Evolutionary conservation across 64 coral and sea anemone genomes (phyloP).

Genomic region (Stylophora pistillata): DNA sequence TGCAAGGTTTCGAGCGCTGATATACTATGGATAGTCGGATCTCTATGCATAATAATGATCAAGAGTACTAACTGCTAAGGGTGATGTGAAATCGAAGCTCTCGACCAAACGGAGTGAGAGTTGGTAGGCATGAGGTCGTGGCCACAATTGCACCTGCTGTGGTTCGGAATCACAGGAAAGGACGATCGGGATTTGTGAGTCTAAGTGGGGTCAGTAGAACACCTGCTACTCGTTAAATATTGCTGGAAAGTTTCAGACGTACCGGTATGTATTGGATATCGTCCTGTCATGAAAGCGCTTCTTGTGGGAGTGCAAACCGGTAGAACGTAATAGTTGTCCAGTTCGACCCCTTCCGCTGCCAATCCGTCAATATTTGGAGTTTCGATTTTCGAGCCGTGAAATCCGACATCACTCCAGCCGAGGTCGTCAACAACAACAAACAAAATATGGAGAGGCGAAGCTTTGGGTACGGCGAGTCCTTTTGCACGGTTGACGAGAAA

Average conservation of each 20-base stretch:
- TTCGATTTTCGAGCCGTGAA: constrained; percentile 37
- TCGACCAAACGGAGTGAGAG: too few relatives aligned
- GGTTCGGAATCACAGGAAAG: too few relatives aligned
- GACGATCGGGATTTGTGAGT: too few relatives aligned
- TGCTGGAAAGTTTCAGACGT: neutral
- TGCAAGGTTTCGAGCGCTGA: too few relatives aligned
- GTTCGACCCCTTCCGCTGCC: constrained; percentile 32
- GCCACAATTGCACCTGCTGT: too few relatives aligned
- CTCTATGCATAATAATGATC: too few relatives aligned
- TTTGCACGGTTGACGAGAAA: neutral
- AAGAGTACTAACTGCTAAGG: too few relatives aligned
- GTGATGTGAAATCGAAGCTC: too few relatives aligned
- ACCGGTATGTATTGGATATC: constrained; percentile 58
- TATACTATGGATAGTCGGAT: too few relatives aligned
- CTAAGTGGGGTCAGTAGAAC: too few relatives aligned
- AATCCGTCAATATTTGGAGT: constrained; percentile 62
- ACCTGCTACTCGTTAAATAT: too few relatives aligned
- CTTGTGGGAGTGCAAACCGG: constrained; percentile 52
- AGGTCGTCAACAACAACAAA: constrained; percentile 50
- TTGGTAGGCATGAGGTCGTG: too few relatives aligned
- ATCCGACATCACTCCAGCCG: constrained; percentile 70
- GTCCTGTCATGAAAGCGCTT: constrained; percentile 46
- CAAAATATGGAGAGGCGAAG: constrained; percentile 28
- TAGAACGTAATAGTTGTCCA: constrained; percentile 60
- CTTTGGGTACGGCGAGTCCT: neutral